A percentile compares a stretch with the other conserved stretches of the same genome.
Evolutionary conservation across 2,113 vertebrate species (phyloP).

Genomic region (Larimichthys polyactis): DNA sequence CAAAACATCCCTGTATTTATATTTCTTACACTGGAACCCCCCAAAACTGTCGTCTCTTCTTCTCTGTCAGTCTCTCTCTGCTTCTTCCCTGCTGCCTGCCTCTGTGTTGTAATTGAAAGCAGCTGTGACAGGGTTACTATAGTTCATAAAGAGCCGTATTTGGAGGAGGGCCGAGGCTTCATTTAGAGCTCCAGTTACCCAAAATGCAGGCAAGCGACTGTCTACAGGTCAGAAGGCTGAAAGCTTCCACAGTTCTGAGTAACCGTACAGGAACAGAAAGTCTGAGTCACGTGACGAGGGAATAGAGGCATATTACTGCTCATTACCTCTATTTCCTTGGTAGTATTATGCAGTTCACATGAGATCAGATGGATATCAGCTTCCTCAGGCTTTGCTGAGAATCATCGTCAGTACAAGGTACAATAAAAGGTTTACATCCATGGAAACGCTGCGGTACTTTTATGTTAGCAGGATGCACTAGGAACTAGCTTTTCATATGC

Average conservation of each 20-base stretch:
- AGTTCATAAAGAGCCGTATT: conserved; percentile 68
- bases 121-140: conserved; percentile 84
- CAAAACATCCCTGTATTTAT: conserved; percentile 24
- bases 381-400: neutral
- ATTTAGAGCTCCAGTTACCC: conserved; percentile 55
- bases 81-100: conserved; percentile 57
- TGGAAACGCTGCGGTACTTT: neutral
- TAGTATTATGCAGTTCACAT: conserved; percentile 9
- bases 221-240: conserved; percentile 20
- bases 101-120: conserved; percentile 83
- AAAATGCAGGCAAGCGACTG: conserved; percentile 35
- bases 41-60: conserved; percentile 15
- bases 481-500: neutral
- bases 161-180: conserved; percentile 57
- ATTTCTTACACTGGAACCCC: conserved; percentile 53
- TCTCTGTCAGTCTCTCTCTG: conserved; percentile 44
- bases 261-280: neutral
- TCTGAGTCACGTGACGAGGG: neutral
- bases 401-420: neutral
- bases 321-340: neutral
- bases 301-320: neutral
- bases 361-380: neutral
- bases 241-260: conserved; percentile 19
- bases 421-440: neutral
- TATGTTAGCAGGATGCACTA: neutral